Conservation (phyloP, 1,140 invertebrate genomes). For the Sitobion miscanthi region DNA sequence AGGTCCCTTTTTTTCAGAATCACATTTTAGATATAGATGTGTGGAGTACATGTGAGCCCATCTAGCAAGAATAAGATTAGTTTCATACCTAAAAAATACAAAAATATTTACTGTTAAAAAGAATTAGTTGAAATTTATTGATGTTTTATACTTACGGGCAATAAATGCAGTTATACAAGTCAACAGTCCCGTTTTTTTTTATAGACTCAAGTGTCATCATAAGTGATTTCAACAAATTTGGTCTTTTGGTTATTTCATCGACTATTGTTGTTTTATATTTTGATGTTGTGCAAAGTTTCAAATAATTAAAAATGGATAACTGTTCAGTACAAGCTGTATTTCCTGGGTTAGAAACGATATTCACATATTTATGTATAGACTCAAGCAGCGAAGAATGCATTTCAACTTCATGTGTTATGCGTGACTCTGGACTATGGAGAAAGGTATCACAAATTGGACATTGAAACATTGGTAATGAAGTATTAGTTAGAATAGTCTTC, state of each 20-base stretch:
- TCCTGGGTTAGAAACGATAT: not conserved
- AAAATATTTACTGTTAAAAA: not conserved
- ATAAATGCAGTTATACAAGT: not conserved
- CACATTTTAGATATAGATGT: not conserved
- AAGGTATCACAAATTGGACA: not conserved
- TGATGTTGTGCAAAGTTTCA: not conserved
- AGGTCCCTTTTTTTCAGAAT: not conserved
- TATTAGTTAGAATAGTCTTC: no score
- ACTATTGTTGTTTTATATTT: not conserved
- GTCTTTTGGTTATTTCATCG: not conserved
- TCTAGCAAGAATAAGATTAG: not conserved
- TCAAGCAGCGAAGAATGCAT: not conserved
- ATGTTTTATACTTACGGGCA: slow-evolving; percentile 4
- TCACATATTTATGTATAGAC: not conserved
- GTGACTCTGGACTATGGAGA: not conserved
- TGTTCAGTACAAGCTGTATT: not conserved
- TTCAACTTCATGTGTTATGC: not conserved
- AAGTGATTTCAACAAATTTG: not conserved
- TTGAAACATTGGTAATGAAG: not conserved
- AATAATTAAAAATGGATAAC: not conserved
- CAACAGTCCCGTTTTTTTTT: no score
- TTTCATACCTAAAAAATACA: not conserved
- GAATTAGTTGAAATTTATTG: not conserved
- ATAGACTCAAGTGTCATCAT: not conserved
- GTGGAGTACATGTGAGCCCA: not conserved